phyloP scores from a whole-genome alignment of 2,113 vertebrate species.

The Brachyhypopomus gauderio region DNA sequence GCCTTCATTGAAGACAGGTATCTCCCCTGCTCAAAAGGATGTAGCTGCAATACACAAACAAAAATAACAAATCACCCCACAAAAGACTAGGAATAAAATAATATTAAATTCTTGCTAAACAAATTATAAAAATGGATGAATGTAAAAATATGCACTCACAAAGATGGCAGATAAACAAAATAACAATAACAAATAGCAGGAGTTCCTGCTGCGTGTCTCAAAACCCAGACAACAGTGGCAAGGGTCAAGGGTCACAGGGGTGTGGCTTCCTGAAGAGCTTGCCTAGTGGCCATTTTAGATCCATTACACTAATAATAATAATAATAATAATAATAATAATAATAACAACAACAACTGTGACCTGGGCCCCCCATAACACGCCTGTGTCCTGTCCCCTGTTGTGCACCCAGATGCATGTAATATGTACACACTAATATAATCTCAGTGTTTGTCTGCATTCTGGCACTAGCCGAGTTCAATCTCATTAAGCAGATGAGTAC shows the following conservation, averaged over 20 bases:
- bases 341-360: neutral
- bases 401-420: neutral
- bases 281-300: conserved; percentile 1
- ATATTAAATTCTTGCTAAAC: conserved; percentile 52
- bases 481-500: conserved; percentile 37
- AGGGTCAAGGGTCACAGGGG: neutral
- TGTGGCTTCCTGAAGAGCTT: conserved; percentile 6
- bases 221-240: conserved; percentile 19
- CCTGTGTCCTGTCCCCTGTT: too few relatives aligned
- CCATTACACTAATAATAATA: conserved; percentile 15
- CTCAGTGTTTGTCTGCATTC: conserved; percentile 21
- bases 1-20: neutral
- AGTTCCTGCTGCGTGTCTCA: conserved; percentile 49
- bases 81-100: conserved; percentile 57
- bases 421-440: neutral
- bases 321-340: neutral
- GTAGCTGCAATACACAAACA: neutral
- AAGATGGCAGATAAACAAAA: conserved; percentile 51
- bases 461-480: conserved; percentile 18
- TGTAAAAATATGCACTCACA: neutral
- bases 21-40: neutral
- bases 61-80: conserved; percentile 59
- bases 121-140: conserved; percentile 25
- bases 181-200: conserved; percentile 61
- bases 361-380: too few relatives aligned